These are phyloP conservation scores for Esox lucius DNA, from an alignment of 2,797 vertebrate genomes.

Conservation along the genomic window DNA sequence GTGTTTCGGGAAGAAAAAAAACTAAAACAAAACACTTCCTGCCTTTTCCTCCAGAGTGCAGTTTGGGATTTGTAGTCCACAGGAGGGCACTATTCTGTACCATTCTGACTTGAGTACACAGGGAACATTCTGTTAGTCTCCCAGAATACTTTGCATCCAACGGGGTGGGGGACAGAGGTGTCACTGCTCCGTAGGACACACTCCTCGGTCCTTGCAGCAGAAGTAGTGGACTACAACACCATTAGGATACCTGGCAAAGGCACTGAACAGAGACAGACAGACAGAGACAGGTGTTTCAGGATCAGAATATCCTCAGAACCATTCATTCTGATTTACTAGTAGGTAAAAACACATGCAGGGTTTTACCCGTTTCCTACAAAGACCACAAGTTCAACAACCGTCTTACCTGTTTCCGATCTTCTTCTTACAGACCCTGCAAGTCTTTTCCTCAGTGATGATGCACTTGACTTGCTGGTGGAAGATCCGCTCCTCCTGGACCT, in stretches of 20 bases:
- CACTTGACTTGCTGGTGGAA: slow-evolving; percentile 98
- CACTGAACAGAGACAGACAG: slow-evolving; percentile 70
- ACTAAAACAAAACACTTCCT: slow-evolving; percentile 3
- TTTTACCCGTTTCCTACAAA: too few species aligned
- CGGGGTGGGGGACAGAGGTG: background rate
- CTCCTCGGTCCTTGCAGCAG: slow-evolving; percentile 92
- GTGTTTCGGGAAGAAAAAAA: background rate
- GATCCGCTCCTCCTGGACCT: slow-evolving; percentile 97
- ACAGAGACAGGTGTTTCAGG: slow-evolving; percentile 8
- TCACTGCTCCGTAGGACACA: slow-evolving; percentile 77
- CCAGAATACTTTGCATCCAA: background rate
- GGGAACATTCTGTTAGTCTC: background rate
- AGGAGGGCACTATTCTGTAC: slow-evolving; percentile 6
- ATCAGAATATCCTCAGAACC: background rate
- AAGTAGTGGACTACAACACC: slow-evolving; percentile 98
- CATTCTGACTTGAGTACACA: background rate
- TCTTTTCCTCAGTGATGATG: slow-evolving; percentile 96
- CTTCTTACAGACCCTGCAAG: slow-evolving; percentile 97
- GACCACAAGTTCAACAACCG: too few species aligned
- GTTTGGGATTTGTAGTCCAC: slow-evolving; percentile 22
- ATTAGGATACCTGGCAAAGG: slow-evolving; percentile 96
- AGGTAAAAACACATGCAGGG: background rate
- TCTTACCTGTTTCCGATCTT: slow-evolving; percentile 96
- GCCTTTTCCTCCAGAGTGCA: slow-evolving; percentile 8
- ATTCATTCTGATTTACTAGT: background rate